Percentiles rank a stretch among this genome's conserved stretches.
Conservation (phyloP, 2,888 invertebrate species). For the Dromius quadrimaculatus region DNA sequence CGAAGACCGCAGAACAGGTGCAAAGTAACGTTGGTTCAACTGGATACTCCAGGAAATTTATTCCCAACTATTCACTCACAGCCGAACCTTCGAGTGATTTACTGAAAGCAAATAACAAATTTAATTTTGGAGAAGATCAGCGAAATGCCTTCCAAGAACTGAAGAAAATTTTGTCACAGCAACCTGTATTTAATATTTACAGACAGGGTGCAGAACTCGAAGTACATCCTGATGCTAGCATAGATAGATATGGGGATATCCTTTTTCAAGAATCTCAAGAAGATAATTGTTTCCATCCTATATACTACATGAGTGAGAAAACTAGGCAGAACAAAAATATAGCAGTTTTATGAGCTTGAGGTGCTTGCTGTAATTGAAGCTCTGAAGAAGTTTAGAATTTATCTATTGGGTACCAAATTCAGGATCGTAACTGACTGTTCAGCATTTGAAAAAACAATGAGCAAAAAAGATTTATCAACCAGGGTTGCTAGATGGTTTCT, state of each 20-base stretch:
- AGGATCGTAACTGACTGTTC: slow-evolving; percentile 54
- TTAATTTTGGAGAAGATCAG: slow-evolving; percentile 46
- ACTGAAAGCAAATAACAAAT: slow-evolving; percentile 42
- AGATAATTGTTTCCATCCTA: slow-evolving; percentile 40
- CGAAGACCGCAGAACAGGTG: not conserved
- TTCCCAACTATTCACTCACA: slow-evolving; percentile 42
- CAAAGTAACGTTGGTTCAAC: slow-evolving; percentile 4
- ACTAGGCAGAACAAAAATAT: slow-evolving; percentile 25
- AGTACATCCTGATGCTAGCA: slow-evolving; percentile 51
- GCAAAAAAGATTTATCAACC: slow-evolving; percentile 49
- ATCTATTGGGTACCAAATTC: slow-evolving; percentile 52
- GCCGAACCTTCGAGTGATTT: slow-evolving; percentile 51
- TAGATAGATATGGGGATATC: slow-evolving; percentile 3
- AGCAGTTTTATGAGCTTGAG: slow-evolving; percentile 31
- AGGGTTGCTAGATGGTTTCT: slow-evolving; percentile 55
- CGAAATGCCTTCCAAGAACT: slow-evolving; percentile 43
- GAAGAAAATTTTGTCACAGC: slow-evolving; percentile 12
- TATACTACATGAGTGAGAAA: slow-evolving; percentile 27
- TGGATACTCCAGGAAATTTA: slow-evolving; percentile 53
- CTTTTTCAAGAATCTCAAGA: slow-evolving; percentile 52
- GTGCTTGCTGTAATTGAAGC: slow-evolving; percentile 37
- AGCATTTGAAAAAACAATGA: slow-evolving; percentile 49
- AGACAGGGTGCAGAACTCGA: slow-evolving; percentile 36
- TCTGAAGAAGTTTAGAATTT: slow-evolving; percentile 34
- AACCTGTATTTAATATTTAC: slow-evolving; percentile 54